A percentile compares a stretch with the other conserved stretches of the same genome.
Evolutionary conservation across 2,888 invertebrate genomes (phyloP).

Genomic region (Tetranychus truncatus): DNA sequence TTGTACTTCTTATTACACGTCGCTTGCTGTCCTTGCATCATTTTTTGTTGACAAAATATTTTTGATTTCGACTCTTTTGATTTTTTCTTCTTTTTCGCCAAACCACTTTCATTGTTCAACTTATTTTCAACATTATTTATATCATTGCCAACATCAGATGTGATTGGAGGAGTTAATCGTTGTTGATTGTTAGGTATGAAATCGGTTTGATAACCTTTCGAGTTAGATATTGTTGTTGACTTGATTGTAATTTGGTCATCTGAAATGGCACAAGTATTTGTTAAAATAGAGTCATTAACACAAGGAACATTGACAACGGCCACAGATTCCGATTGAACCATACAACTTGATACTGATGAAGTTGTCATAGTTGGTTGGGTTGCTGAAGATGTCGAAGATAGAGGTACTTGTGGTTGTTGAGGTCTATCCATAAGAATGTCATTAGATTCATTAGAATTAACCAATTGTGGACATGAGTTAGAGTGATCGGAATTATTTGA

Average conservation of each 20-base stretch:
- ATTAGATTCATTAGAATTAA: conserved; percentile 3
- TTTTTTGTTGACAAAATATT: neutral
- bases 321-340: neutral
- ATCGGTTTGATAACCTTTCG: neutral
- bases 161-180: neutral
- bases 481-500: neutral
- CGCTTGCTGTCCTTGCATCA: neutral
- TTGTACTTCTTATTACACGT: neutral
- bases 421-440: neutral
- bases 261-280: neutral
- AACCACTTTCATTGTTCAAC: neutral
- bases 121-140: conserved; percentile 7
- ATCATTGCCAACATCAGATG: conserved; percentile 1
- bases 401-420: neutral
- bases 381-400: neutral
- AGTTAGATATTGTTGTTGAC: neutral
- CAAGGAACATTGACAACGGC: neutral
- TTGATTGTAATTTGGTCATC: neutral
- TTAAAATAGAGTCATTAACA: neutral
- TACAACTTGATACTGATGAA: neutral
- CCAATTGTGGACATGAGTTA: neutral
- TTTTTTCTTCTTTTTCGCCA: conserved; percentile 8
- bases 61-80: conserved; percentile 5
- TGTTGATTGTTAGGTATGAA: neutral
- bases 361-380: neutral